Evolutionary conservation across 2,888 invertebrate genomes (phyloP).

Genomic region (Nasonia oneida): DNA sequence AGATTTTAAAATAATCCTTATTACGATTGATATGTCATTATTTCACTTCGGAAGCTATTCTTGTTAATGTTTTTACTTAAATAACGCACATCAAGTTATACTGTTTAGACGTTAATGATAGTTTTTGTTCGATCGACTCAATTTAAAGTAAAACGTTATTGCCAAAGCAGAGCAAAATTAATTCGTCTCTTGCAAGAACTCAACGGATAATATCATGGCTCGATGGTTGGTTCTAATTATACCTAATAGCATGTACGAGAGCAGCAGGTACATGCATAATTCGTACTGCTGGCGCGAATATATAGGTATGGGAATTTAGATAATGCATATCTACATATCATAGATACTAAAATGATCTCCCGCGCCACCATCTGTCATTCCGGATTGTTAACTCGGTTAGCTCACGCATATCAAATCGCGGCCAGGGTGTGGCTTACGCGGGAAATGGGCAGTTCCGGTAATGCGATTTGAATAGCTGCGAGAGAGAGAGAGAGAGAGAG

Average conservation of each 20-base stretch:
- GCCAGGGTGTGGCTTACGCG: slow-evolving; percentile 70
- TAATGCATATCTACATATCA: slow-evolving; percentile 61
- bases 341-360: slow-evolving; percentile 66
- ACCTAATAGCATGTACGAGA: neutral
- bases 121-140: too few relatives aligned
- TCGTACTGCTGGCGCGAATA: neutral
- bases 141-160: too few relatives aligned
- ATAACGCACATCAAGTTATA: too few relatives aligned
- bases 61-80: too few relatives aligned
- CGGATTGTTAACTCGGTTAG: slow-evolving; percentile 77
- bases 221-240: neutral
- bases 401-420: slow-evolving; percentile 78
- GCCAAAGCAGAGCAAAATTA: neutral
- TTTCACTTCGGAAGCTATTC: too few relatives aligned
- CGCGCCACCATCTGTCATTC: slow-evolving; percentile 77
- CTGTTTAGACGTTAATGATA: too few relatives aligned
- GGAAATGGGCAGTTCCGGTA: slow-evolving; percentile 73
- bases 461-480: slow-evolving; percentile 77
- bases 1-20: too few relatives aligned
- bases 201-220: neutral
- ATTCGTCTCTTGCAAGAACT: neutral
- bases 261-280: slow-evolving; percentile 36
- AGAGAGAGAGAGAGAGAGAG: slow-evolving; percentile 60
- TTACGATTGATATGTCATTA: too few relatives aligned
- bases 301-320: slow-evolving; percentile 55